phyloP scores from a whole-genome alignment of 2,113 vertebrate genomes.

The Dicrurus megarhynchus region DNA sequence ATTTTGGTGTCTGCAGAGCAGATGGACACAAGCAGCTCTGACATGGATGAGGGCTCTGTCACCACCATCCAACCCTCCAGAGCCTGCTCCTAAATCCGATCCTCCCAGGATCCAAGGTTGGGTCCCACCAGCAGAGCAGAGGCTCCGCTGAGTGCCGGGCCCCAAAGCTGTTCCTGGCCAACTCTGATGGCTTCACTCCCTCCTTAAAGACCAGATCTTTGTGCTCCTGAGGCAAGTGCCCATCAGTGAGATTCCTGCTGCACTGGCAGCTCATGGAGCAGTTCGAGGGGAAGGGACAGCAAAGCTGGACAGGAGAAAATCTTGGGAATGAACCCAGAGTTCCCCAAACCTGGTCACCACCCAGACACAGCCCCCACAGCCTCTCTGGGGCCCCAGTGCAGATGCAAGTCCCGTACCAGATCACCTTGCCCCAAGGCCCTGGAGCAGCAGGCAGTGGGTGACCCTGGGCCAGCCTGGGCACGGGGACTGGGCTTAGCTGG shows the following conservation, averaged over 20 bases:
- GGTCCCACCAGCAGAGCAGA: background rate
- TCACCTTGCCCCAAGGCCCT: background rate
- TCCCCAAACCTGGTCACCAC: background rate
- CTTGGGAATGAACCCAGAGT: fast-evolving
- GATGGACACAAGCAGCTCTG: background rate
- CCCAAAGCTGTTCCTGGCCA: background rate
- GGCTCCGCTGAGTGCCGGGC: background rate
- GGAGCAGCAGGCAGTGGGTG: background rate
- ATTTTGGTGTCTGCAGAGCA: background rate
- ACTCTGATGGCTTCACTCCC: background rate
- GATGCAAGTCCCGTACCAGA: background rate
- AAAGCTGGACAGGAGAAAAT: background rate
- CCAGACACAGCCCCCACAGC: background rate
- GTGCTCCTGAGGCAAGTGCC: background rate
- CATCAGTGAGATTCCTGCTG: background rate
- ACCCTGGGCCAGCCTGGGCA: background rate
- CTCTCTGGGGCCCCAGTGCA: too few relatives aligned
- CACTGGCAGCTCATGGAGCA: background rate
- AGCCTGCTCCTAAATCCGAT: background rate
- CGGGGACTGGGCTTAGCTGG: background rate
- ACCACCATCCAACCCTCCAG: background rate
- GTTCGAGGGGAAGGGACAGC: background rate
- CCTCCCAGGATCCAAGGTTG: background rate
- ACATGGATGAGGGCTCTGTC: fast-evolving
- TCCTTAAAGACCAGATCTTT: background rate